These are phyloP conservation scores for Caenorhabditis sinica DNA, from an alignment of 2,888 invertebrate genomes.

Conservation along the genomic window DNA sequence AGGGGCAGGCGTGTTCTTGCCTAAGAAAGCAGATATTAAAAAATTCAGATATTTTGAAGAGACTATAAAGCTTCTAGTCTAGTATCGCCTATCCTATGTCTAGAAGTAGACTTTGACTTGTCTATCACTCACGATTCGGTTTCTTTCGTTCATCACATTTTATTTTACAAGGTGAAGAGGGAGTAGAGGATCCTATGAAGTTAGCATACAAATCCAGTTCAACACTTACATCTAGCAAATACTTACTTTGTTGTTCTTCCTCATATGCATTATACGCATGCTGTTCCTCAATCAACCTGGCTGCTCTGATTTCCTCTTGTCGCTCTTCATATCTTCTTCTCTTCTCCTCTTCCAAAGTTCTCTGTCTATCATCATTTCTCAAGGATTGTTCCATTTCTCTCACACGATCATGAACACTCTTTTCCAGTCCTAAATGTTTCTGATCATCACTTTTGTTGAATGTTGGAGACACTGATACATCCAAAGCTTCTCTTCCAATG, in stretches of 20 bases:
- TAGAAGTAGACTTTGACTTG: not conserved
- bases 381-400: constrained; percentile 55
- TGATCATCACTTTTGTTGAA: constrained; percentile 46
- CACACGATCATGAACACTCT: constrained; percentile 54
- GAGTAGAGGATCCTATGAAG: constrained; percentile 13
- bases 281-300: constrained; percentile 25
- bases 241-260: constrained; percentile 29
- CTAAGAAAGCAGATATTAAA: constrained; percentile 19
- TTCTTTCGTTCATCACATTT: constrained; percentile 51
- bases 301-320: constrained; percentile 50
- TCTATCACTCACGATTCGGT: constrained; percentile 45
- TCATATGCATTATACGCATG: constrained; percentile 29
- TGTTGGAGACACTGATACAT: constrained; percentile 52
- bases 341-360: constrained; percentile 35
- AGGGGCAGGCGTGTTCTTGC: constrained; percentile 57
- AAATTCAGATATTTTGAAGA: not conserved
- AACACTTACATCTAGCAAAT: not conserved
- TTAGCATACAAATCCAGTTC: not conserved
- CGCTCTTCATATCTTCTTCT: constrained; percentile 12
- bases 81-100: not conserved
- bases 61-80: constrained; percentile 1
- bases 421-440: constrained; percentile 58
- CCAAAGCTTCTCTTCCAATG: constrained; percentile 61
- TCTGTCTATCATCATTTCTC: constrained; percentile 29
- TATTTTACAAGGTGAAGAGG: constrained; percentile 55